Evolutionary conservation across 2,888 invertebrate species (phyloP), one percentile per base, ranked within the genome.

Genomic region (Neocrepidodera transversa): DNA sequence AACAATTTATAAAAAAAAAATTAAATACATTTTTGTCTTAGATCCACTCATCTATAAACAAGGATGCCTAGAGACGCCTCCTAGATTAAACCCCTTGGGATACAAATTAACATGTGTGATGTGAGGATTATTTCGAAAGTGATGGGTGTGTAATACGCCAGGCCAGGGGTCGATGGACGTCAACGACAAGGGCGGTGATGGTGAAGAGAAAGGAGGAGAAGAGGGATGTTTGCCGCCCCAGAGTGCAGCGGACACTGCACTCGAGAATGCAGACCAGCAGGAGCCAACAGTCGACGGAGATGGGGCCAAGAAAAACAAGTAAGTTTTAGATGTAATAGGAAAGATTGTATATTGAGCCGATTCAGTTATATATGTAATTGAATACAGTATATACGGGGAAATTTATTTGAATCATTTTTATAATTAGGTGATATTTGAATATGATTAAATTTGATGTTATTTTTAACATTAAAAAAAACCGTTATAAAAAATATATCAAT

Each of bases 91-190:
- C 32, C 32, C 13, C 2, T 13, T 11, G 32, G 11, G 11, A 2
- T 13, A 40, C 51, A 10, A 51, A 51, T 7, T 51, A 40, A 13
- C 17, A 51, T 42, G 42, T 40, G 18, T 42, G 30, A 48, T 48
- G 28, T 40, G 30, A 51, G 28, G 13, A 42, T 51, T 18, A 30
- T 42, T 40, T 30, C 42, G 16, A 16, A 51, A 51, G 14, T 35
- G 50, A 42, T 42, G 51, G 54, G 54, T 38, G 54, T 47, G 54
- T 54, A 28, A 54, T 13, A 45, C 45, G 45, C 26, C 45, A 47
- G 36, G 36, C 54, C 45, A 47, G 45, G 36, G 54, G 54, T 54
- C 54, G 45, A 54, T 54, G 54, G 54, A 54, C 54, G 54, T 45
- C 45, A 35, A 47, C 54, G 26, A 47, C 32, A 36, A 54, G 36